A percentile compares a stretch with the other conserved stretches of the same genome.
phyloP scores from a whole-genome alignment of 2,113 vertebrate genomes.

The Muntiacus reevesi region DNA sequence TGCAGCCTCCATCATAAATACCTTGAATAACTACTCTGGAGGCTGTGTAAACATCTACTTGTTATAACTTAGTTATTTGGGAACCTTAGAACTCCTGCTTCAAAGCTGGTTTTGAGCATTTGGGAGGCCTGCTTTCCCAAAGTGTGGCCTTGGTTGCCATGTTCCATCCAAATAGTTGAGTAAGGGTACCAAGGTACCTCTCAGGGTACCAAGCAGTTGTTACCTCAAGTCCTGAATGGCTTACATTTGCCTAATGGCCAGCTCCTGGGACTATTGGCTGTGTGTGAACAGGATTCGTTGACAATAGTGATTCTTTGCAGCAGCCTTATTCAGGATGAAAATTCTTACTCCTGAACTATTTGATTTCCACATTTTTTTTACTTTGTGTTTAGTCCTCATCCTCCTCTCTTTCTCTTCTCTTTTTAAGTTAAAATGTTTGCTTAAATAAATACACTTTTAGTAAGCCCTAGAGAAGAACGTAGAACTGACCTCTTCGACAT shows the following conservation, averaged over 20 bases:
- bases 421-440: background rate
- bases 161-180: background rate
- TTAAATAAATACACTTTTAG: background rate
- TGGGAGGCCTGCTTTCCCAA: background rate
- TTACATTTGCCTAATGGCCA: background rate
- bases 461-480: background rate
- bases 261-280: background rate
- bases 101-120: background rate
- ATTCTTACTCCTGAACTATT: background rate
- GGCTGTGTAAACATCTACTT: background rate
- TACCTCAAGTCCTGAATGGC: background rate
- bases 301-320: background rate
- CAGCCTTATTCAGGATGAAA: background rate
- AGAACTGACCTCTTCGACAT: background rate
- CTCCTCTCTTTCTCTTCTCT: background rate
- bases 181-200: background rate
- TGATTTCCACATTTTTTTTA: background rate
- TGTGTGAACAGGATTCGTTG: background rate
- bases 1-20: background rate
- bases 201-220: background rate
- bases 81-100: conserved; percentile 18
- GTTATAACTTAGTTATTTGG: background rate
- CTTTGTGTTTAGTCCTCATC: background rate
- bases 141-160: background rate
- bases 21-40: background rate